Evolutionary conservation across 2,888 invertebrate genomes (phyloP), one percentile per base, ranked within the genome.

Genomic region (Amblyjoppa proteus): DNA sequence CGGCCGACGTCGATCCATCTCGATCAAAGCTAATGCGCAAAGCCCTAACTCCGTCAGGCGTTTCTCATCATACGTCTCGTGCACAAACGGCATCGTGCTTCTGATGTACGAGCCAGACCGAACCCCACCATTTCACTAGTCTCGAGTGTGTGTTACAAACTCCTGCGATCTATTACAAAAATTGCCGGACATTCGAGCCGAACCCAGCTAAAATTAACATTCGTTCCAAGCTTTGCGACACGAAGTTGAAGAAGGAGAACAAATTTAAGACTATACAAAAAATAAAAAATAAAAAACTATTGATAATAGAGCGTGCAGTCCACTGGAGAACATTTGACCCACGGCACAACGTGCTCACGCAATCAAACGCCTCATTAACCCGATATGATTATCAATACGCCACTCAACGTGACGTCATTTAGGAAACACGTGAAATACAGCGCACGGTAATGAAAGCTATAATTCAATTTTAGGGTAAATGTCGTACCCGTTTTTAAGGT

Each of bases 351-450:
- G 53, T 28, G 28, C 31, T 38, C 73, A 9, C 25, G 68, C 56
- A 53, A 68, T 78, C 71, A 61, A 49, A 78, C 20, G 38, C 34
- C 41, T 53, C 78, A 56, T 82, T 70, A 73, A 25, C 34, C 64
- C 68, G 56, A 73, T 73, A 38, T 25, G 49, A 68, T 83, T 77
- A 28, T 78, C 73, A 83, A 83, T 78, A 7, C 56, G 56, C n/a
- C 25, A 56, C 25, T 56, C 25, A 56, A 56, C 20, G 25, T 56
- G 25, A 38, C 56, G 25, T 25, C n/a, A 25, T 20, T 38, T 9
- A 38, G 9, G 7, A 38, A 38, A 2, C 38, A 38, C 38, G 9
- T 38, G 38, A 38, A 7, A 38, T 38, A 4, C 4, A 7, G 2
- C 9, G 38, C 1, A 2, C 38, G 38, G 38, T 1, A 38, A 38